Evolutionary conservation across 2,797 vertebrate genomes (phyloP).

Genomic region (Cephalopachus bancanus): DNA sequence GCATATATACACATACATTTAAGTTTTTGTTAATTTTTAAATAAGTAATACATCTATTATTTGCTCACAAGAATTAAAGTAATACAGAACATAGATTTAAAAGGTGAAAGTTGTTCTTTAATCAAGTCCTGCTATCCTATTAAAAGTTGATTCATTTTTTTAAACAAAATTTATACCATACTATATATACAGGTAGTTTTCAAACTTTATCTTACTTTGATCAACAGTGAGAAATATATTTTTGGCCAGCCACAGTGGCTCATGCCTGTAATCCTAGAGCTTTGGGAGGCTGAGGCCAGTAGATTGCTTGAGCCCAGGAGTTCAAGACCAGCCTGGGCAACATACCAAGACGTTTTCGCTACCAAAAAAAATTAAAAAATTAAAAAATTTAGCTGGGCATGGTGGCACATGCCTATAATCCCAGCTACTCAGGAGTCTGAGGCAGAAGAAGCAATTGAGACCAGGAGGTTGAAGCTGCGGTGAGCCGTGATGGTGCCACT

Average conservation of each 20-base stretch:
- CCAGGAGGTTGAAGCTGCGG: too few relatives aligned
- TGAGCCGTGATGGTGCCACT: too few relatives aligned
- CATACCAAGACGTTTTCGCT: too few relatives aligned
- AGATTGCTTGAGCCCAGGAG: too few relatives aligned
- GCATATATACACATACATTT: background rate
- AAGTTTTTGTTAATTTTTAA: slow-evolving; percentile 27
- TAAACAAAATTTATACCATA: background rate
- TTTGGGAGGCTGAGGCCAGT: too few relatives aligned
- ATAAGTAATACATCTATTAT: background rate
- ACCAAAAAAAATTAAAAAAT: too few relatives aligned
- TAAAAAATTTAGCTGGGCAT: too few relatives aligned
- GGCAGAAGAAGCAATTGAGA: too few relatives aligned
- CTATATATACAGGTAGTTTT: background rate
- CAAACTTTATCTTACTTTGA: background rate
- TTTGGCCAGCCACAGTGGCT: background rate
- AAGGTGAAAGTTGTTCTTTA: background rate
- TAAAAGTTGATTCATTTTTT: background rate
- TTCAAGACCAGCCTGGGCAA: too few relatives aligned
- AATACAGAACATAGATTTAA: background rate
- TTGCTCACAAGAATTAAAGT: background rate
- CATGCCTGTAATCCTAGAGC: too few relatives aligned
- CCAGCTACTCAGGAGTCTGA: too few relatives aligned
- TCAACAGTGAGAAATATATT: background rate
- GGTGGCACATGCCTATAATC: too few relatives aligned
- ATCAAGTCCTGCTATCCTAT: background rate